Evolutionary conservation across 2,888 invertebrate genomes (phyloP), one percentile per base, ranked within the genome.

Genomic region (Pycnomerus fuliginosus): DNA sequence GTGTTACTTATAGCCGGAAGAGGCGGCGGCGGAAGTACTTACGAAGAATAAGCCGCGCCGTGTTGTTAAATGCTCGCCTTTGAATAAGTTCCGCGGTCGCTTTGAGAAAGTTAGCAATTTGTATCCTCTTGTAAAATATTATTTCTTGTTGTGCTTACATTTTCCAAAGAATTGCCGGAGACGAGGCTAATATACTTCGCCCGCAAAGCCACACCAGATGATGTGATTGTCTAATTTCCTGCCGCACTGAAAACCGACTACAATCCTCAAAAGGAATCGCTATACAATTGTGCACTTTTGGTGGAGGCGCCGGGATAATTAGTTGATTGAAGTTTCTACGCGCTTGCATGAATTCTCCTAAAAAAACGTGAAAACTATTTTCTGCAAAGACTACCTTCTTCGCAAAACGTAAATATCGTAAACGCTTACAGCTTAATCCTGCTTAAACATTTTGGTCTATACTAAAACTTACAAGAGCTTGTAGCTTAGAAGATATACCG

Each of bases 51-150:
- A 57, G 53, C 54, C 54, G 48, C 44, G 32, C 41, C 50, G 46
- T 51, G 53, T 52, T 52, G 53, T 48, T 54, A 54, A 58, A 54
- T 50, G 52, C 47, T 47, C 45, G 55, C 58, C 55, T 60, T 59
- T 60, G 55, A 56, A 57, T 50, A 48, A 53, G 50, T 55, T 53
- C 53, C 43, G 56, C 59, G 57, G 60, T 55, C 55, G 53, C 61
- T 62, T 62, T 62, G 60, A 54, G 61, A 61, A 61, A 61, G 59
- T 60, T 60, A 46, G 60, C 60, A 64, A 62, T 63, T 64, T 64
- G 61, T 62, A 62, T 61, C 60, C 58, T 60, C 59, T 62, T 57
- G 60, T 59, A 60, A 66, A 64, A 64, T 64, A 62, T 65, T 64
- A 61, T 62, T 59, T 58, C 47, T 46, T 41, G 46, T 46, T 40